A percentile compares a stretch with the other conserved stretches of the same genome.
These are phyloP conservation scores for Plagiodera versicolora DNA, from an alignment of 2,888 invertebrate species.

Conservation along the genomic window DNA sequence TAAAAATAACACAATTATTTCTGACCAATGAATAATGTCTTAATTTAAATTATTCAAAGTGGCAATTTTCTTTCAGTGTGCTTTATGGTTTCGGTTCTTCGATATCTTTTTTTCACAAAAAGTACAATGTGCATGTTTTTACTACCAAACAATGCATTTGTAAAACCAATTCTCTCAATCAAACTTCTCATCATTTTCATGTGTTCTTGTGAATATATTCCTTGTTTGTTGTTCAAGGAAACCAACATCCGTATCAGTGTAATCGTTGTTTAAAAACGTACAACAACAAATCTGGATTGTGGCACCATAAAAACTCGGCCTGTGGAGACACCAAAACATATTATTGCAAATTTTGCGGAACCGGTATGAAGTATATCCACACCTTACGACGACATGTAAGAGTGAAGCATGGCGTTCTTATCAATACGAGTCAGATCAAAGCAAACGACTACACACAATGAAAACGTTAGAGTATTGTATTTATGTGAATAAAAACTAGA, in stretches of 20 bases:
- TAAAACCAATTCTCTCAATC: too few relatives aligned
- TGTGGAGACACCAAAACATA: not conserved
- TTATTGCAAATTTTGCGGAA: conserved; percentile 46
- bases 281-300: not conserved
- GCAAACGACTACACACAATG: not conserved
- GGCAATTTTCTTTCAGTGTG: too few relatives aligned
- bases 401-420: conserved; percentile 18
- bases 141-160: too few relatives aligned
- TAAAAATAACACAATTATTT: too few relatives aligned
- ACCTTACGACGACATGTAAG: conserved; percentile 20
- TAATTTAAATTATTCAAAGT: too few relatives aligned
- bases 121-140: too few relatives aligned
- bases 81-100: too few relatives aligned
- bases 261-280: not conserved
- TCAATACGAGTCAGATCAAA: not conserved
- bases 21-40: too few relatives aligned
- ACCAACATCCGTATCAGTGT: not conserved
- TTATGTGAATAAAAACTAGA: too few relatives aligned
- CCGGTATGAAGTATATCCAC: conserved; percentile 23
- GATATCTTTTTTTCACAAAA: too few relatives aligned
- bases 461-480: too few relatives aligned
- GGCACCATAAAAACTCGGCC: not conserved
- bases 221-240: not conserved
- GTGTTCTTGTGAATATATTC: not conserved
- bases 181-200: too few relatives aligned